Evolutionary conservation across 2,888 invertebrate genomes (phyloP), one percentile per base, ranked within the genome.

Genomic region (Flexamia atlantica): DNA sequence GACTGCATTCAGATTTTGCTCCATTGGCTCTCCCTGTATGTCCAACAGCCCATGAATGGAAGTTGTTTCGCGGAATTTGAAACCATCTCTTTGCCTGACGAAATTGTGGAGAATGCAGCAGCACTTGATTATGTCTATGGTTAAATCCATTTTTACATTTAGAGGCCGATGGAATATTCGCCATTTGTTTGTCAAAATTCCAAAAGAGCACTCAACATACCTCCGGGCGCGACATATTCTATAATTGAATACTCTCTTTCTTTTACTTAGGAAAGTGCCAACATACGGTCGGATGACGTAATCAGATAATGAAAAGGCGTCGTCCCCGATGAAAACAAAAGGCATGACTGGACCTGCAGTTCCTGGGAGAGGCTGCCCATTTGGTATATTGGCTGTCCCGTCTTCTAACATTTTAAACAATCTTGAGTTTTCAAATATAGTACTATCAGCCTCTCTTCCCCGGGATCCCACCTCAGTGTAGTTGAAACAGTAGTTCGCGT

Each of bases 401-500:
- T 28, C 60, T 30, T 68, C 46, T 79, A 20, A 53, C 9, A 36
- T 9, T 36, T 9, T 36, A 9, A 32, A 32, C 46, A 10, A 84
- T 80, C 42, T 23, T 40, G 10, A 36, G 25, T 1, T 14, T 3
- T 30, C 17, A 30, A 81, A 81, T 32, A 64, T 14, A n/a, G 81
- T 57, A 28, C 32, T n/a, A 60, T 4, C 64, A 4, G 3, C 9
- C 30, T 81, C 81, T 2, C 25, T 83, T 28, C 87, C 87, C 81
- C 87, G 86, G 53, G 86, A 85, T 81, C 86, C 86, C 81, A 87
- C 82, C 84, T 86, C 85, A 81, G 86, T 85, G 82, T 74, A 87
- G 64, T 86, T 87, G 83, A 87, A 88, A 53, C 81, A 83, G 85
- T 87, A 87, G 82, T 86, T 86, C 30, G 86, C 84, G 81, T 87